phyloP scores from a whole-genome alignment of 1,140 invertebrate species.

The Ooceraea biroi region DNA sequence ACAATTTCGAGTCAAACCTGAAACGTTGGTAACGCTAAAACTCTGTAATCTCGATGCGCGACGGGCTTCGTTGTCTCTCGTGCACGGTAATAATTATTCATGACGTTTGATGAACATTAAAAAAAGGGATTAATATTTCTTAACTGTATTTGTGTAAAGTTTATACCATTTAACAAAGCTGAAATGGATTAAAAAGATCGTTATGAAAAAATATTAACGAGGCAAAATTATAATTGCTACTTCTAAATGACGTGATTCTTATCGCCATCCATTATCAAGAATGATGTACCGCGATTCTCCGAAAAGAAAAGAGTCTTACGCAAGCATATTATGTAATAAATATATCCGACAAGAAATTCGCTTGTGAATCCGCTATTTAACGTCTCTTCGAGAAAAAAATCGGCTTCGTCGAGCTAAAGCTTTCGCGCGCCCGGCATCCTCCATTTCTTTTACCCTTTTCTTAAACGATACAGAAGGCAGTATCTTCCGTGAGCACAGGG shows the following conservation, averaged over 20 bases:
- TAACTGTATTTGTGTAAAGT: not conserved
- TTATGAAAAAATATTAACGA: not conserved
- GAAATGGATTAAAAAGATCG: not conserved
- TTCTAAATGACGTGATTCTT: not conserved
- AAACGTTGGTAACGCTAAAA: slow-evolving; percentile 38
- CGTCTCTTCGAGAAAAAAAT: slow-evolving; percentile 6
- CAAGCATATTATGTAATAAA: slow-evolving; percentile 28
- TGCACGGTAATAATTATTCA: slow-evolving; percentile 10
- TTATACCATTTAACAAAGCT: not conserved
- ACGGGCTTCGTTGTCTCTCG: slow-evolving; percentile 17
- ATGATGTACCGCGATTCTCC: not conserved
- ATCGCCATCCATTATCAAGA: not conserved
- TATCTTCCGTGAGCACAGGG: slow-evolving; percentile 16
- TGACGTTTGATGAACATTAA: slow-evolving; percentile 18
- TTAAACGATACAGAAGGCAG: slow-evolving; percentile 49
- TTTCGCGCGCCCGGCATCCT: not conserved
- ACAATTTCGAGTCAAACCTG: slow-evolving; percentile 35
- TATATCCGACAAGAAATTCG: slow-evolving; percentile 18
- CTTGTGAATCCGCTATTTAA: slow-evolving; percentile 45
- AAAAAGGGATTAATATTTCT: slow-evolving; percentile 1
- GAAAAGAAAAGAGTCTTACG: not conserved
- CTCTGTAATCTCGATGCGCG: slow-evolving; percentile 21
- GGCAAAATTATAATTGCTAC: not conserved
- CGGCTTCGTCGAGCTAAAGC: not conserved
- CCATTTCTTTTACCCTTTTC: slow-evolving; percentile 1